phyloP scores from a whole-genome alignment of 2,113 vertebrate genomes.

The Tauraco erythrolophus region DNA sequence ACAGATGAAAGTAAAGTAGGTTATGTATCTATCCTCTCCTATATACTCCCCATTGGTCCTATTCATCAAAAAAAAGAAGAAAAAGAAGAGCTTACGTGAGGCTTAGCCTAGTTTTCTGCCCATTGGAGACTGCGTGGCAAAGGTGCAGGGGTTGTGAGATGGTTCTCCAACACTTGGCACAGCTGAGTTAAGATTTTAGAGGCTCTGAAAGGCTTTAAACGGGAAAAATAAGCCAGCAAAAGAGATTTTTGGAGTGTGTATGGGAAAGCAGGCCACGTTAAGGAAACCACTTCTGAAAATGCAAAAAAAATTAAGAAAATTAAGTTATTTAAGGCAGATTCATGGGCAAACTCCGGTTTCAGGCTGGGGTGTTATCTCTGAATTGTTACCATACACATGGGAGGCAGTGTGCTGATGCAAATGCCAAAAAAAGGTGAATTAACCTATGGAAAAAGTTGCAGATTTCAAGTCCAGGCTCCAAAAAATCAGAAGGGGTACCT shows the following conservation, averaged over 20 bases:
- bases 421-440: not conserved
- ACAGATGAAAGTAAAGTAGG: constrained; percentile 31
- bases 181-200: not conserved
- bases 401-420: fast-evolving
- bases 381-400: fast-evolving
- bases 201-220: not conserved
- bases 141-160: not conserved
- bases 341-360: not conserved
- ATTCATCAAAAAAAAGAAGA: not conserved
- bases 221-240: not conserved
- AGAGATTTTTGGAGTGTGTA: not conserved
- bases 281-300: not conserved
- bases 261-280: fast-evolving
- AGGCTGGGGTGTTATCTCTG: not conserved
- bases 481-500: not conserved
- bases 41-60: not conserved
- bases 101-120: constrained; percentile 19
- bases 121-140: not conserved
- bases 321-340: not conserved
- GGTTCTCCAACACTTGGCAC: not conserved
- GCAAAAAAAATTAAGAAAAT: not conserved
- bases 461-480: not conserved
- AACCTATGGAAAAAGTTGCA: not conserved
- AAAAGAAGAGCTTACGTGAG: not conserved
- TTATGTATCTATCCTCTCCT: not conserved